Percentiles rank a stretch among this genome's conserved stretches.
Evolutionary conservation across 2,888 invertebrate genomes (phyloP).

Genomic region (Crioceris asparagi): DNA sequence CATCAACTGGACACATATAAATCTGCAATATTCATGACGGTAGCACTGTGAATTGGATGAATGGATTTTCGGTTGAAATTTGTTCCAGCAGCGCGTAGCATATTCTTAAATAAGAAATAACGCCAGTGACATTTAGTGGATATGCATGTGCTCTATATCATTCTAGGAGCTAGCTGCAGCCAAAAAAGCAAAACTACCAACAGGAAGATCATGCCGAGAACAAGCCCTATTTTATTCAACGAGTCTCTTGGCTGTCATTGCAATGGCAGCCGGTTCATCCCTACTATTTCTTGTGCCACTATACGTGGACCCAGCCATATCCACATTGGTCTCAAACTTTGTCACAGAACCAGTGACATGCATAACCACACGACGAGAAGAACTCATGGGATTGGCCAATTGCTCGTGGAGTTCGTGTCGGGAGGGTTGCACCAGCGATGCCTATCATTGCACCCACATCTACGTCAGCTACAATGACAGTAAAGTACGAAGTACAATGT

Average conservation of each 20-base stretch:
- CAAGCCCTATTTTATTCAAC: slow-evolving; percentile 61
- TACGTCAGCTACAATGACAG: slow-evolving; percentile 45
- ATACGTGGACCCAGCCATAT: slow-evolving; percentile 58
- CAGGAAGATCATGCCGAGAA: slow-evolving; percentile 50
- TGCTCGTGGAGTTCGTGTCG: slow-evolving; percentile 73
- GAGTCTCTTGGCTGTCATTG: slow-evolving; percentile 56
- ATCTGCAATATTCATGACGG: no score
- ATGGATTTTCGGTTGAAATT: no score
- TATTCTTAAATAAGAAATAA: no score
- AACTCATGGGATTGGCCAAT: slow-evolving; percentile 61
- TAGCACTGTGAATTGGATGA: no score
- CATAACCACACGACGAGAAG: slow-evolving; percentile 58
- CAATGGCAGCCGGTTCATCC: slow-evolving; percentile 61
- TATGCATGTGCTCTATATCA: no score
- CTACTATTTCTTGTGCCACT: slow-evolving; percentile 62
- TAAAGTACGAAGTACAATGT: slow-evolving; percentile 19
- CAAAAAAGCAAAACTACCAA: slow-evolving; percentile 37
- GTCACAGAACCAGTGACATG: slow-evolving; percentile 63
- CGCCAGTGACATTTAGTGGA: no score
- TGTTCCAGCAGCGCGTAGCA: no score
- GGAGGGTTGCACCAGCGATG: slow-evolving; percentile 73
- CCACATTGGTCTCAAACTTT: slow-evolving; percentile 62
- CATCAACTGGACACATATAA: no score
- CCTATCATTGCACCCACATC: slow-evolving; percentile 55
- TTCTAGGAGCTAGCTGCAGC: slow-evolving; percentile 42